These are phyloP conservation scores for Yponomeuta sedellus DNA, from an alignment of 2,888 invertebrate species.

Conservation along the genomic window DNA sequence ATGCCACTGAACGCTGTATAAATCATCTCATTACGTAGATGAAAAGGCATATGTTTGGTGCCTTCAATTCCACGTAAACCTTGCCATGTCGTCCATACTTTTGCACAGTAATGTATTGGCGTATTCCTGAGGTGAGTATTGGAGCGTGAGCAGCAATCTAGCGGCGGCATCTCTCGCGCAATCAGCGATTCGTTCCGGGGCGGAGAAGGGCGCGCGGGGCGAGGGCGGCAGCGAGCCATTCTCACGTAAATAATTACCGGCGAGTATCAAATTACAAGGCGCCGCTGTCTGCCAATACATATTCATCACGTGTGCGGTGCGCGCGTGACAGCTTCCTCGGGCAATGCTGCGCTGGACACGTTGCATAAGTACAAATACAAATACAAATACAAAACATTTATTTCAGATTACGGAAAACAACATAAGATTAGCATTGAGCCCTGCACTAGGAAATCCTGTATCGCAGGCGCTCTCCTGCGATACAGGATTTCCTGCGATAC, in stretches of 20 bases:
- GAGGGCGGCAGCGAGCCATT: conserved; percentile 48
- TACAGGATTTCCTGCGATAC: too few species aligned
- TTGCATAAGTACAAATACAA: too few species aligned
- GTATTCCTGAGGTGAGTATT: neutral
- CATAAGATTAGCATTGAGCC: too few species aligned
- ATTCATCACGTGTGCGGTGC: conserved; percentile 70
- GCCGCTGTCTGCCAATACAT: conserved; percentile 70
- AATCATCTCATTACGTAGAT: too few species aligned
- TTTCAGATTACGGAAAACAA: too few species aligned
- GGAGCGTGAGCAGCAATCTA: conserved; percentile 54
- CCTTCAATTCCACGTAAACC: neutral
- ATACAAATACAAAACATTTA: too few species aligned
- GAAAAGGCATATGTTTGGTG: too few species aligned
- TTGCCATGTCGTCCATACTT: neutral
- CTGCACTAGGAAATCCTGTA: too few species aligned
- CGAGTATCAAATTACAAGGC: conserved; percentile 74
- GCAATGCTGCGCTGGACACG: conserved; percentile 18
- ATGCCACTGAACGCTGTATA: too few species aligned
- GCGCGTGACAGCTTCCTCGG: conserved; percentile 73
- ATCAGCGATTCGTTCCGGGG: conserved; percentile 70
- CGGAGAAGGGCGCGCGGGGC: conserved; percentile 28
- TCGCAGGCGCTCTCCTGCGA: too few species aligned
- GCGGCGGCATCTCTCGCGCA: conserved; percentile 65
- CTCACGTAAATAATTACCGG: conserved; percentile 76
- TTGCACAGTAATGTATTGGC: neutral